Percentiles rank a stretch among this genome's conserved stretches.
These are phyloP conservation scores for Drosophila kanapiae DNA, from an alignment of 1,140 invertebrate genomes.

Conservation along the genomic window DNA sequence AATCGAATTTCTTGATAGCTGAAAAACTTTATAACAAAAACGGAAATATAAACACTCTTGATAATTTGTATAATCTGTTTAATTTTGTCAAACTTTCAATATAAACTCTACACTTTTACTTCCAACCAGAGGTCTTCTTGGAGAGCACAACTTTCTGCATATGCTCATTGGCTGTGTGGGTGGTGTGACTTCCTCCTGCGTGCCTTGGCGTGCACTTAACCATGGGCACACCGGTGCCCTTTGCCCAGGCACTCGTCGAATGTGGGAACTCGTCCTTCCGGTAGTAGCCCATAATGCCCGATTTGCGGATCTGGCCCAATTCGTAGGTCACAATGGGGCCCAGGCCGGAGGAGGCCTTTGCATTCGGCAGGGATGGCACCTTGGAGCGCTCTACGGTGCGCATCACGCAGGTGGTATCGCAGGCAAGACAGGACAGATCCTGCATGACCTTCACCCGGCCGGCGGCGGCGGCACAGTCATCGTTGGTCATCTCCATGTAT, in stretches of 20 bases:
- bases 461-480: conserved; percentile 90
- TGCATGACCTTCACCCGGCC: conserved; percentile 88
- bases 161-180: conserved; percentile 89
- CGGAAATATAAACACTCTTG: too few relatives aligned
- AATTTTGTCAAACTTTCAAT: not conserved
- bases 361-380: conserved; percentile 85
- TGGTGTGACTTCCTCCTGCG: conserved; percentile 90
- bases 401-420: conserved; percentile 90
- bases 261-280: conserved; percentile 80
- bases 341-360: conserved; percentile 86
- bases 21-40: not conserved
- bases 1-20: not conserved
- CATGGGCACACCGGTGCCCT: conserved; percentile 49
- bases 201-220: conserved; percentile 90
- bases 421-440: conserved; percentile 90
- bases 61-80: too few relatives aligned
- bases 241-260: conserved; percentile 57
- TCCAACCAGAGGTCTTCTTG: conserved; percentile 62
- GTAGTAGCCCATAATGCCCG: conserved; percentile 77
- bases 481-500: conserved; percentile 79
- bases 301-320: conserved; percentile 86
- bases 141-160: conserved; percentile 73
- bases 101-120: conserved; percentile 10
- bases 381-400: conserved; percentile 86
- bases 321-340: conserved; percentile 90